Base-by-base conservation (phyloP, 2,888 invertebrate genomes). In the Lepidocyrtinus sp. region DNA sequence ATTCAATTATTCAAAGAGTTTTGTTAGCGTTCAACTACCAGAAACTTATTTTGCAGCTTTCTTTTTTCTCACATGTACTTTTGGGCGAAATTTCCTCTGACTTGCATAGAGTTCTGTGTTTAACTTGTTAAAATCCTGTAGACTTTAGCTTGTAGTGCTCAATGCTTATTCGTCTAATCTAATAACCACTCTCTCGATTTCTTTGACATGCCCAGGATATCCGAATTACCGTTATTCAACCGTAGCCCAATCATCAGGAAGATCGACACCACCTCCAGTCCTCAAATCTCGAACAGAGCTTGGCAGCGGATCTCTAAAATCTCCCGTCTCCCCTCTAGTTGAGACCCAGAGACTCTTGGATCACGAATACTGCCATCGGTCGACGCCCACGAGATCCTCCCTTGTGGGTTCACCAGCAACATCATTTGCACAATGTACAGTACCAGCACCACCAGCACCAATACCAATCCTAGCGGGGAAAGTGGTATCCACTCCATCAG, bases 201-300 rank as follows among this genome's bases (percentile, higher is more conserved):
- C n/a, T n/a, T 36, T 70, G 55, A 27, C 26, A 64, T 59, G 36
- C 70, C 45, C 71, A 76, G 76, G 71, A 76, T 76, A 59, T 71
- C 76, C 70, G 71, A 76, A 76, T 76, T 76, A 76, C 71, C 70
- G 71, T 55, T 76, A 76, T 61, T 71, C 76, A 67, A 25, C 75
- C 25, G 68, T 69, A 59, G 71, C 26, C 25, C 50, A 36, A 22
- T n/a, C 46, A 55, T 64, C 64, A 26, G 36, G 63, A 9, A 68
- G 62, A 19, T 70, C 69, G 59, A 68, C 75, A n/a, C 70, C 71
- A 65, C 76, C 76, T 68, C 76, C 76, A 65, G 25, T 63, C 9
- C 36, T 25, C 62, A 76, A 76, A 21, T 19, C 50, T 55, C 64
- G 71, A 65, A 64, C 64, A n/a, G 71, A 70, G 59, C 61, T 45